Conservation (phyloP, 2,888 invertebrate species). For the Andrena praecox region DNA sequence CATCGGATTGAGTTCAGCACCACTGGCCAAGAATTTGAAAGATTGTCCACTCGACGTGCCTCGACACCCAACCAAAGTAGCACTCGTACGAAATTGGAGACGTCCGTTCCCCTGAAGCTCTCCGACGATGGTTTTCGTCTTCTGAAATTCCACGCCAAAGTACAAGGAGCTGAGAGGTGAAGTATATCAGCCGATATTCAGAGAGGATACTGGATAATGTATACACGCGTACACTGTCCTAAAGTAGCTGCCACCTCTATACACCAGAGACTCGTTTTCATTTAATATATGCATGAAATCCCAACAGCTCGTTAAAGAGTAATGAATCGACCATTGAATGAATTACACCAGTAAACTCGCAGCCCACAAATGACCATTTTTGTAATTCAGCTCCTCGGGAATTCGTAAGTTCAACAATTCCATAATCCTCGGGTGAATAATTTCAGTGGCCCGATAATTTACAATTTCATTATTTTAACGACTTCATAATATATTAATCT, state of each 20-base stretch:
- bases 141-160: conserved; percentile 55
- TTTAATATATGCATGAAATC: too few species aligned
- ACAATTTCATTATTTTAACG: not conserved
- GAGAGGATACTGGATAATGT: conserved; percentile 17
- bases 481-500: not conserved
- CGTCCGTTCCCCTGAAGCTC: conserved; percentile 14
- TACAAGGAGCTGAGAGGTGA: conserved; percentile 21
- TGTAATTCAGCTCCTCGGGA: too few species aligned
- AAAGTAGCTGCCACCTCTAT: not conserved
- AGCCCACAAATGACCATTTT: too few species aligned
- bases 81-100: conserved; percentile 58
- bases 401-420: too few species aligned
- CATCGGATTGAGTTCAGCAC: not conserved
- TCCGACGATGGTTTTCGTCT: conserved; percentile 27
- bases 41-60: conserved; percentile 22
- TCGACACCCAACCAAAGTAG: conserved; percentile 37
- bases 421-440: conserved; percentile 3
- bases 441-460: not conserved
- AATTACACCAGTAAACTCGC: too few species aligned
- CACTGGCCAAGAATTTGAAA: conserved; percentile 44
- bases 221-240: not conserved
- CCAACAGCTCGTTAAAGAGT: too few species aligned
- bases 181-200: conserved; percentile 33
- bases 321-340: too few species aligned
- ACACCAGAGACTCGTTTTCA: too few species aligned